A percentile compares a stretch with the other conserved stretches of the same genome.
Conservation (phyloP, 1,140 invertebrate species). For the Dryas iulia region DNA sequence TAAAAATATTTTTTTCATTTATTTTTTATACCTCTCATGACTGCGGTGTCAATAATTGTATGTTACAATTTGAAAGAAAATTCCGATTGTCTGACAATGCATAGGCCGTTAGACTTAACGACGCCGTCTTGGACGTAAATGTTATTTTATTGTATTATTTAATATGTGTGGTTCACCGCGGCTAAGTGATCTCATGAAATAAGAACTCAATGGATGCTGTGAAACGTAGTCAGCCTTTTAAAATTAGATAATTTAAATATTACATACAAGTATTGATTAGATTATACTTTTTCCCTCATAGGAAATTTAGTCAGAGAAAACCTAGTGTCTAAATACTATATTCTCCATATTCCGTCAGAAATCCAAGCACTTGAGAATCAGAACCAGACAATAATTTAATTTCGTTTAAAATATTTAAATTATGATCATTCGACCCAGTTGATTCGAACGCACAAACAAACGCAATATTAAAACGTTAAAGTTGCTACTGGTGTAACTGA, state of each 20-base stretch:
- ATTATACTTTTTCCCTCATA: too few relatives aligned
- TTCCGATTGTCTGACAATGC: constrained; percentile 40
- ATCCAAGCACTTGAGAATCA: too few relatives aligned
- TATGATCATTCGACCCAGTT: too few relatives aligned
- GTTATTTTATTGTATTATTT: constrained; percentile 50
- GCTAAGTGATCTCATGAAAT: constrained; percentile 35
- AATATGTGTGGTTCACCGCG: constrained; percentile 56
- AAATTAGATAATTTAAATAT: background rate
- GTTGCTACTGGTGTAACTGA: too few relatives aligned
- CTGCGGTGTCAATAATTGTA: constrained; percentile 34
- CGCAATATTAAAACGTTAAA: too few relatives aligned
- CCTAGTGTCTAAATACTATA: too few relatives aligned
- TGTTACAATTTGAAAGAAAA: constrained; percentile 35
- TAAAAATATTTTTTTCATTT: constrained; percentile 1
- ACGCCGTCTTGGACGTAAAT: constrained; percentile 39
- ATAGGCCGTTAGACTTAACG: constrained; percentile 56
- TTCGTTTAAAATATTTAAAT: too few relatives aligned
- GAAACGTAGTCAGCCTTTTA: background rate
- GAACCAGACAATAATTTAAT: too few relatives aligned
- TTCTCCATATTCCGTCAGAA: too few relatives aligned
- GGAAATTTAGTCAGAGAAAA: too few relatives aligned
- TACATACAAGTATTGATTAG: too few relatives aligned
- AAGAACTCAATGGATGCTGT: constrained; percentile 5
- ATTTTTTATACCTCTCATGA: background rate
- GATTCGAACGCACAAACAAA: too few relatives aligned